These are phyloP conservation scores for Staurois parvus DNA, from an alignment of 2,797 vertebrate species.

Conservation along the genomic window DNA sequence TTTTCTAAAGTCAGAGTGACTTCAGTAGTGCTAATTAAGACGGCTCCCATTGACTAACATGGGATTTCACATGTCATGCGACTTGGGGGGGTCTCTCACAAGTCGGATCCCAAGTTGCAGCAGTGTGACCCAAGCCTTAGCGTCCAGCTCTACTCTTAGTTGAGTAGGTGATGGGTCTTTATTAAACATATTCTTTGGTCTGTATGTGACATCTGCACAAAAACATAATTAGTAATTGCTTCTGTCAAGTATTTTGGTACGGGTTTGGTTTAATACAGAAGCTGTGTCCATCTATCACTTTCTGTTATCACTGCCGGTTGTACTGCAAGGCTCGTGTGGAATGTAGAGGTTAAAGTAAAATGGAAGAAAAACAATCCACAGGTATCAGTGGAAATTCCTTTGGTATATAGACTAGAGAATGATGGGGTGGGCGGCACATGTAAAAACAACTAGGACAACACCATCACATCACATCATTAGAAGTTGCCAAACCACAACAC, in stretches of 20 bases:
- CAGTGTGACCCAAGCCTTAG: too few species aligned
- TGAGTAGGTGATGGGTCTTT: too few species aligned
- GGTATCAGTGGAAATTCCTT: constrained; percentile 42
- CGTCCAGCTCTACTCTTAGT: too few species aligned
- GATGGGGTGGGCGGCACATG: constrained; percentile 1
- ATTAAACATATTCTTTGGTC: too few species aligned
- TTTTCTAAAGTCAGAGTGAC: too few species aligned
- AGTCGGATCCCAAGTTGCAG: too few species aligned
- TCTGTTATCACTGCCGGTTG: background rate
- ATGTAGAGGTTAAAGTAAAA: background rate
- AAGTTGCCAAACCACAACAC: background rate
- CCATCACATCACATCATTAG: background rate
- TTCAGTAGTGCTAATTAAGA: too few species aligned
- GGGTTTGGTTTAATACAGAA: background rate
- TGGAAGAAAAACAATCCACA: constrained; percentile 21
- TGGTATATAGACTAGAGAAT: constrained; percentile 12
- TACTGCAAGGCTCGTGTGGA: background rate
- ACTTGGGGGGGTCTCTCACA: too few species aligned
- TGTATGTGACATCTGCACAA: too few species aligned
- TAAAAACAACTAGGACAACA: constrained; percentile 17
- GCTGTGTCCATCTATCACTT: background rate
- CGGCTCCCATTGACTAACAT: too few species aligned
- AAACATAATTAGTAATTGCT: too few species aligned
- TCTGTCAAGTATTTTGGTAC: background rate
- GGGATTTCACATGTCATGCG: too few species aligned